Evolutionary conservation across 2,888 invertebrate species (phyloP), one percentile per base, ranked within the genome.

Genomic region (Meghimatium bilineatum): DNA sequence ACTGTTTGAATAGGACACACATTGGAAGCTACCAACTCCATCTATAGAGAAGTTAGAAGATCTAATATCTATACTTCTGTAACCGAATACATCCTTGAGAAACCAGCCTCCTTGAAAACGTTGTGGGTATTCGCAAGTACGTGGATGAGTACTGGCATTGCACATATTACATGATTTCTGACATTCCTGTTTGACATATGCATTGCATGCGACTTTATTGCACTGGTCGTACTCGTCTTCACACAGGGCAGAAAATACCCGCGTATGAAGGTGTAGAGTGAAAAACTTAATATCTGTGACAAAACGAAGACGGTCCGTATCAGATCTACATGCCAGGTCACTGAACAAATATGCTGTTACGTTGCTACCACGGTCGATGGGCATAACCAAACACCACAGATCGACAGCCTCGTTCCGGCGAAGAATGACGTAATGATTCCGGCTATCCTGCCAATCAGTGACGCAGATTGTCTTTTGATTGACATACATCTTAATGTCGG

Each of bases 161-260:
- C 92, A 92, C 75, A 86, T 85, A 23, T 86, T 85, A 75, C 92
- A 92, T 0, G 91, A 87, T 84, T 88, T 90, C 56, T 89, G 89
- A 82, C 92, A 92, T 80, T 91, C 89, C 12, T 88, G 86, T 23
- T 85, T 85, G 34, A 88, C 88, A 71, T 87, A 86, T 20, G 79
- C 75, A 49, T 85, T 89, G 71, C 92, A 92, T 38, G 87, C 85
- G 38, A 88, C 86, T 23, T 87, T 84, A 14, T 85, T 80, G 83
- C 92, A 92, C n/a, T 86, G 85, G 0, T 85, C 76, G 75, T 91
- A 91, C 80, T 92, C 91, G 85, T 92, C 91, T n/a, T 87, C 89
- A 74, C 92, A 92, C 29, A 91, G 79, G 23, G 87, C 86, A 26
- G 87, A 82, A 80, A 88, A 89, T 17, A 86, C 69, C 5, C 86